phyloP scores from a whole-genome alignment of 2,888 invertebrate genomes.

The Doris montereyensis region DNA sequence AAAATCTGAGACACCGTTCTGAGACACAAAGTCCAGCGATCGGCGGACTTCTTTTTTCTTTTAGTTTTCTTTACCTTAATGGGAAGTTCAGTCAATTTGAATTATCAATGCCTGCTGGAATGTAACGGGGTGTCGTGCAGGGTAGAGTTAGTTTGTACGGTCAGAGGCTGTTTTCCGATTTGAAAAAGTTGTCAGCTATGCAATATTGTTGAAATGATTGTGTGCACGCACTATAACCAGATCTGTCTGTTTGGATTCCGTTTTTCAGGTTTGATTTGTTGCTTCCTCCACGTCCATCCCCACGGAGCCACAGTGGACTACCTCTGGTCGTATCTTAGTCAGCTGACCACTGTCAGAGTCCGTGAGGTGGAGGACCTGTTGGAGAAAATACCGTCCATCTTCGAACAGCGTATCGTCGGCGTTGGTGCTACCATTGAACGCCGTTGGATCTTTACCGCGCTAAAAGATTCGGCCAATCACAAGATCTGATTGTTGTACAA shows the following conservation, averaged over 20 bases:
- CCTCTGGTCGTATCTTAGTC: conserved; percentile 91
- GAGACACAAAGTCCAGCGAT: no score
- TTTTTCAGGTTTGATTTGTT: conserved; percentile 81
- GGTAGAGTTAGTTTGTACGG: background rate
- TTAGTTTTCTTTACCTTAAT: background rate
- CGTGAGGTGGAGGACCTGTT: conserved; percentile 78
- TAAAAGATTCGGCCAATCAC: no score
- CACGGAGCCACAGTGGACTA: conserved; percentile 92
- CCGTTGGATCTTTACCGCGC: conserved; percentile 83
- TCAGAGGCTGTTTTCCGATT: no score
- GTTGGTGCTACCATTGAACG: conserved; percentile 89
- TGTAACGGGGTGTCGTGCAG: no score
- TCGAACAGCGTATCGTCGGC: conserved; percentile 84
- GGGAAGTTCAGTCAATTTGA: no score
- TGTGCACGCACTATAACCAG: no score
- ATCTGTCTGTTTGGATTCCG: background rate
- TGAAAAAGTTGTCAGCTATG: no score
- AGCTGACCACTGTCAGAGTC: conserved; percentile 80
- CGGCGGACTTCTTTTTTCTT: background rate
- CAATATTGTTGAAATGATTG: background rate
- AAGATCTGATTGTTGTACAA: no score
- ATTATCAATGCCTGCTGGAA: no score
- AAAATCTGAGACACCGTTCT: no score
- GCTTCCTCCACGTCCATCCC: conserved; percentile 93
- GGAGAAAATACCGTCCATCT: conserved; percentile 85